A percentile compares a stretch with the other conserved stretches of the same genome.
Conservation (phyloP, 2,888 invertebrate genomes). For the Glyphotaelius pellucidus region DNA sequence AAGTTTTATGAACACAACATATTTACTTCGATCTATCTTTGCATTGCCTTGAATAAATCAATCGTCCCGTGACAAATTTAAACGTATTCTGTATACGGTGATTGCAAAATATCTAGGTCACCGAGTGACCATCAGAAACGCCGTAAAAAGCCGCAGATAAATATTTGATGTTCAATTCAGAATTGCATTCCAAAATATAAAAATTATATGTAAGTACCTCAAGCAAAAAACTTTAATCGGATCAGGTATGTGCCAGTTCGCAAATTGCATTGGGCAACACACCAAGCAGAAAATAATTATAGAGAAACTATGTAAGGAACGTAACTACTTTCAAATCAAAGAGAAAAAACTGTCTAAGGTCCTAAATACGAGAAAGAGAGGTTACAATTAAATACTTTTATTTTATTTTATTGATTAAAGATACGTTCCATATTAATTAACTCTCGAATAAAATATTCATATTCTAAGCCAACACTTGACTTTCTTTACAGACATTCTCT, state of each 20-base stretch:
- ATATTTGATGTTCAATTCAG: neutral
- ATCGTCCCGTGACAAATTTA: neutral
- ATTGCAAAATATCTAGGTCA: constrained; percentile 35
- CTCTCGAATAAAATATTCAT: neutral
- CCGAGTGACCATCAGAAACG: neutral
- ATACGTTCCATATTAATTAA: too few species aligned
- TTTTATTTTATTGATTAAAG: too few species aligned
- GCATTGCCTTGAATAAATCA: neutral
- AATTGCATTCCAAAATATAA: neutral
- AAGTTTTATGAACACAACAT: neutral
- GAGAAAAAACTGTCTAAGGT: too few species aligned
- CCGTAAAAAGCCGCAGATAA: neutral
- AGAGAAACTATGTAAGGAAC: neutral
- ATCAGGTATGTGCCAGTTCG: neutral
- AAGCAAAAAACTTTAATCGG: neutral
- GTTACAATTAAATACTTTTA: too few species aligned
- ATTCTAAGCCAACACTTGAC: neutral
- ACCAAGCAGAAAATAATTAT: neutral
- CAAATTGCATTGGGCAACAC: neutral
- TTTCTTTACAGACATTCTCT: neutral
- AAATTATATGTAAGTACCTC: neutral
- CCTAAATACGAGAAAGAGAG: too few species aligned
- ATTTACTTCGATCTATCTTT: neutral
- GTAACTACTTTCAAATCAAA: too few species aligned
- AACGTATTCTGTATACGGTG: neutral